Conservation (phyloP, 2,797 vertebrate genomes). For the Threskiornis aethiopicus region DNA sequence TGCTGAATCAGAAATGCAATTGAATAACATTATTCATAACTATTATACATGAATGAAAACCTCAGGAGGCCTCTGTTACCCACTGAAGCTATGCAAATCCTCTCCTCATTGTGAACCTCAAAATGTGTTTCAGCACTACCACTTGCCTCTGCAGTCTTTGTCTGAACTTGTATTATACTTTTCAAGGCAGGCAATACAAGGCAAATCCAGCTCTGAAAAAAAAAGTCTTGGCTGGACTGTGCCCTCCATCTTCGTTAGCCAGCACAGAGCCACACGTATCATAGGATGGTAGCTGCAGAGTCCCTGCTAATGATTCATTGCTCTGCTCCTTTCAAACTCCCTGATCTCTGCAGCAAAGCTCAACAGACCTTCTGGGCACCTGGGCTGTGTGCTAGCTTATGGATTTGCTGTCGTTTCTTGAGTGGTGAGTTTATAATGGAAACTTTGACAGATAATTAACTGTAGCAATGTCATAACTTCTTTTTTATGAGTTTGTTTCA, state of each 20-base stretch:
- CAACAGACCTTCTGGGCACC: neutral
- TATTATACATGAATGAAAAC: neutral
- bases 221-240: neutral
- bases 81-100: neutral
- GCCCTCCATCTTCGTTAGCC: neutral
- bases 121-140: neutral
- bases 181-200: neutral
- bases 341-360: neutral
- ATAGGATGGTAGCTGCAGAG: neutral
- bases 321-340: neutral
- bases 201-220: neutral
- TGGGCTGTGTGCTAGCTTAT: neutral
- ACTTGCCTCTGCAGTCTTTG: neutral
- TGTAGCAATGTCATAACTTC: neutral
- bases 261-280: neutral
- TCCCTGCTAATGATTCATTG: neutral
- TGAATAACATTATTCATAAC: neutral
- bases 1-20: slow-evolving; percentile 3
- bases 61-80: neutral
- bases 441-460: neutral
- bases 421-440: slow-evolving; percentile 8
- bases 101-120: neutral
- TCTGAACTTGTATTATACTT: neutral
- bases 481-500: neutral
- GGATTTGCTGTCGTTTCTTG: neutral